Evolutionary conservation across 2,113 vertebrate species (phyloP).

Genomic region (Trachemys scripta): DNA sequence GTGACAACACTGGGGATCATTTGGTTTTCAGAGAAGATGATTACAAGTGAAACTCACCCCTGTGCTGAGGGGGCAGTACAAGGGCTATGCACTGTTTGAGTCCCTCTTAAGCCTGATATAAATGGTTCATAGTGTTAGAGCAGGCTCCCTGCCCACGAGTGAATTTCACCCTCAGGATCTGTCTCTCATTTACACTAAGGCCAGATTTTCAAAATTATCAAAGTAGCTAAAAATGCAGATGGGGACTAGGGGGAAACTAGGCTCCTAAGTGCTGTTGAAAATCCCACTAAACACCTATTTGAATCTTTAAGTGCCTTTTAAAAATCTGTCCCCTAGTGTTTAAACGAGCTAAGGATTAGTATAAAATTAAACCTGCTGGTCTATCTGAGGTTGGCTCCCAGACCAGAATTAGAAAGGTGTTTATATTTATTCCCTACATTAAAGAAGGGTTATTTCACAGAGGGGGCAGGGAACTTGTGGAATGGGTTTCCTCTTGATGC

Average conservation of each 20-base stretch:
- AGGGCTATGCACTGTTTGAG: background rate
- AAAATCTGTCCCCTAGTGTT: background rate
- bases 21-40: rapidly evolving
- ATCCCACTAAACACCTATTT: rapidly evolving
- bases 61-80: rapidly evolving
- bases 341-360: rapidly evolving
- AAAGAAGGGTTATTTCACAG: background rate
- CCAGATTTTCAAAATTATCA: background rate
- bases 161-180: background rate
- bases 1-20: background rate
- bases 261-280: background rate
- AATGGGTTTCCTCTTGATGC: background rate
- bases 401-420: background rate
- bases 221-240: background rate
- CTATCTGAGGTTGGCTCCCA: background rate
- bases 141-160: rapidly evolving
- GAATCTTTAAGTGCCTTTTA: background rate
- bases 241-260: too few species aligned
- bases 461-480: background rate
- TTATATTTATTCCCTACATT: too few species aligned
- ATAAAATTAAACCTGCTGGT: rapidly evolving
- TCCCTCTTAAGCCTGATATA: background rate
- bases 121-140: background rate
- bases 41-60: background rate
- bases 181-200: background rate